Evolutionary conservation across 2,888 invertebrate species (phyloP), one percentile per base, ranked within the genome.

Genomic region (Boloria selene): DNA sequence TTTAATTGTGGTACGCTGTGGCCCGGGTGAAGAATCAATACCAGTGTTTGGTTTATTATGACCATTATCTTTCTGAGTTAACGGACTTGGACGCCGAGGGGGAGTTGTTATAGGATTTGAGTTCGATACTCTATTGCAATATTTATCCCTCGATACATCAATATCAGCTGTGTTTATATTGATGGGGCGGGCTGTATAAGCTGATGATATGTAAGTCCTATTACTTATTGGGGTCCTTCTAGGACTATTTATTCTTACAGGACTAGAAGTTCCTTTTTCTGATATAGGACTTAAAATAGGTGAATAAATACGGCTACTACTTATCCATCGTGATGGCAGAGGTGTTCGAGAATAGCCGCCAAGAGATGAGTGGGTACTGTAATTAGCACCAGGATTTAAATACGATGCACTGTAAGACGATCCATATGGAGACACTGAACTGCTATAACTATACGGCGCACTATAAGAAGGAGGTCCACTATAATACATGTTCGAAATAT

Each of bases 121-220:
- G 74, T 72, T 79, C 69, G 76, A 75, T 45, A 62, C 65, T 82
- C 86, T 85, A 72, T 88, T 79, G 49, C 88, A 86, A 77, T 95
- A 95, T 75, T 93, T 93, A 70, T 95, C 93, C 70, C 94, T 94
- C 0, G 96, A 96, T 0, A 97, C 97, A 82, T 97, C 97, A 73
- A 97, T 97, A 80, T 97, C 96, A 42, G 96, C 96, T 3, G 97
- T 97, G 82, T 97, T 96, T 70, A 97, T 96, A 73, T 95, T 94
- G 59, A 95, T 94, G 1, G 96, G 96, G 61, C 95, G 93, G 2
- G 94, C 87, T 51, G 85, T 86, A 72, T 90, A 82, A 78, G 82
- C 76, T 74, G 86, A 74, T 83, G 93, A 73, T 77, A 88, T 73
- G 82, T 90, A 81, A 61, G 73, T 80, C 93, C 87, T 83, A 88